Percentiles rank a stretch among this genome's conserved stretches.
Conservation (phyloP, 2,797 vertebrate genomes). For the Pipistrellus nathusii region DNA sequence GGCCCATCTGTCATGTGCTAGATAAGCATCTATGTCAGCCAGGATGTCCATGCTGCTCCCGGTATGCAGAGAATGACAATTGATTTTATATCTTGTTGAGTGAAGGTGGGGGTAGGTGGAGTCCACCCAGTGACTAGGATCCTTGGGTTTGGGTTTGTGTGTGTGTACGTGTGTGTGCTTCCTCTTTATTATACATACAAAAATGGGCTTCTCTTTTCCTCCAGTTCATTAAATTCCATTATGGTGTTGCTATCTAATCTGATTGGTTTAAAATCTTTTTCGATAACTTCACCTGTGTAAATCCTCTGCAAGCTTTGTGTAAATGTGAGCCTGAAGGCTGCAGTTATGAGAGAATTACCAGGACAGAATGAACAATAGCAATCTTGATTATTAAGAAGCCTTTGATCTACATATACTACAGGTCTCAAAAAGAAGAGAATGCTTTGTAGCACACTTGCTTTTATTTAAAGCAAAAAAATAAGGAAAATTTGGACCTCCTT, state of each 20-base stretch:
- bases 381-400: constrained; percentile 3
- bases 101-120: neutral
- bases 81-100: constrained; percentile 39
- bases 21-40: neutral
- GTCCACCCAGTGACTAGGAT: neutral
- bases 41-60: neutral
- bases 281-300: constrained; percentile 71
- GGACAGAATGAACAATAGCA: neutral
- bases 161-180: too few species aligned
- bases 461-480: neutral
- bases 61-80: neutral
- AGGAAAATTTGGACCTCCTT: neutral
- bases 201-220: constrained; percentile 67
- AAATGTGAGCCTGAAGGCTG: constrained; percentile 55
- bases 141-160: neutral
- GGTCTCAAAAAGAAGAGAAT: neutral
- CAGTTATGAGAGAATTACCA: constrained; percentile 38
- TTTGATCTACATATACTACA: neutral
- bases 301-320: constrained; percentile 62
- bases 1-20: neutral
- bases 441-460: neutral
- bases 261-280: constrained; percentile 70
- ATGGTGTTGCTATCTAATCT: constrained; percentile 70
- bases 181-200: constrained; percentile 30
- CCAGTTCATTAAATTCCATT: constrained; percentile 67